These are phyloP conservation scores for Hypselothyrea guttata DNA, from an alignment of 2,888 invertebrate species.

Conservation along the genomic window DNA sequence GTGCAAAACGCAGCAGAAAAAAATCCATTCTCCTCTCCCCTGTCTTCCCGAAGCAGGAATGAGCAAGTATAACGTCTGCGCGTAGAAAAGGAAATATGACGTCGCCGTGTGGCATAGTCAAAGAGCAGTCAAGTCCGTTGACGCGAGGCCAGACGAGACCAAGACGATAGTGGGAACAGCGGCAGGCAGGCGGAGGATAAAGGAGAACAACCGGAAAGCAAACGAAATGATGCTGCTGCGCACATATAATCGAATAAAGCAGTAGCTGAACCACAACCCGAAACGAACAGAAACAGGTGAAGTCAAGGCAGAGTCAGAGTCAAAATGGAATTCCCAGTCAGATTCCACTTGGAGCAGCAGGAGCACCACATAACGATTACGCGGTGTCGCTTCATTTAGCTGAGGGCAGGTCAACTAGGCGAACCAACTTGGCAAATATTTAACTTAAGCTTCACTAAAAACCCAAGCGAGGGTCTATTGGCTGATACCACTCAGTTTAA, in stretches of 20 bases:
- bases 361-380: slow-evolving; percentile 52
- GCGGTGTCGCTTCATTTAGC: slow-evolving; percentile 66
- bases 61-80: neutral
- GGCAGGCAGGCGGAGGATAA: slow-evolving; percentile 33
- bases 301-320: slow-evolving; percentile 6
- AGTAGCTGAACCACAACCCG: slow-evolving; percentile 24
- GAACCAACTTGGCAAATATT: slow-evolving; percentile 56
- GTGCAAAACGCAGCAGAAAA: slow-evolving; percentile 43
- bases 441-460: slow-evolving; percentile 48
- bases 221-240: slow-evolving; percentile 72
- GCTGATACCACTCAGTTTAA: neutral
- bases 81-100: slow-evolving; percentile 61
- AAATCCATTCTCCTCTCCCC: no score
- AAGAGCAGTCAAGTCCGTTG: slow-evolving; percentile 49
- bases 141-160: slow-evolving; percentile 8
- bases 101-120: slow-evolving; percentile 57
- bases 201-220: slow-evolving; percentile 70
- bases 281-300: slow-evolving; percentile 8
- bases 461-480: slow-evolving; percentile 28
- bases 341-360: slow-evolving; percentile 13
- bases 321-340: slow-evolving; percentile 3
- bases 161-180: neutral
- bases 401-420: slow-evolving; percentile 7
- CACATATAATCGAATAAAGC: slow-evolving; percentile 71
- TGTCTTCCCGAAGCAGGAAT: no score